Percentiles rank a stretch among this genome's conserved stretches.
These are phyloP conservation scores for Acleris cristana DNA, from an alignment of 2,888 invertebrate species.

Conservation along the genomic window DNA sequence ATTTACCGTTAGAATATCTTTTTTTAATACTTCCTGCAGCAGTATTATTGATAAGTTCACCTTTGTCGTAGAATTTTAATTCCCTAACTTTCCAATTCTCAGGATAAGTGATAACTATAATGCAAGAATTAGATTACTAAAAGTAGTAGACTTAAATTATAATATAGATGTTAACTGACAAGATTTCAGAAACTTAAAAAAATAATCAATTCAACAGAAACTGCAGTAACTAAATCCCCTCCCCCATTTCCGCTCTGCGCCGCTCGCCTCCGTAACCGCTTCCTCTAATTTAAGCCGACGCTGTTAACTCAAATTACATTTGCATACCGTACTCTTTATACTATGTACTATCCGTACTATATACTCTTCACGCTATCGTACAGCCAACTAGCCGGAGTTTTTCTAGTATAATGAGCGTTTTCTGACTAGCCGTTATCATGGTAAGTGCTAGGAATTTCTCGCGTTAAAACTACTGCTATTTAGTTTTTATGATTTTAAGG, in stretches of 20 bases:
- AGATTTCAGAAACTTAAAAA: conserved; percentile 1
- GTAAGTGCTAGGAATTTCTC: conserved; percentile 9
- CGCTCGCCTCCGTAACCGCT: conserved; percentile 38
- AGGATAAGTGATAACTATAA: no score
- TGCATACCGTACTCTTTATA: conserved; percentile 64
- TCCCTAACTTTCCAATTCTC: no score
- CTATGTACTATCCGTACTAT: conserved; percentile 39
- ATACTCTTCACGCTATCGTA: background rate
- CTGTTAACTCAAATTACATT: conserved; percentile 78
- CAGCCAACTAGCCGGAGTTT: conserved; percentile 6
- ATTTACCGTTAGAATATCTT: no score
- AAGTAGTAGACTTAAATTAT: no score
- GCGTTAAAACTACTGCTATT: conserved; percentile 7
- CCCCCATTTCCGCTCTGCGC: conserved; percentile 7
- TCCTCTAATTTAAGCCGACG: conserved; percentile 50
- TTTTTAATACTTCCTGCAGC: no score
- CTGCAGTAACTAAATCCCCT: background rate
- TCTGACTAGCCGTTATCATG: conserved; percentile 8
- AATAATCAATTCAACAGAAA: background rate
- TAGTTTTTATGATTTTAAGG: conserved; percentile 4
- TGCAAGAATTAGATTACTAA: no score
- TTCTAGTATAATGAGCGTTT: conserved; percentile 7
- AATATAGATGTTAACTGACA: no score
- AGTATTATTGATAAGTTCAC: no score
- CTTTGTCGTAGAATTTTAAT: no score